phyloP scores from a whole-genome alignment of 2,113 vertebrate species.

The Hirundichthys speculiger region DNA sequence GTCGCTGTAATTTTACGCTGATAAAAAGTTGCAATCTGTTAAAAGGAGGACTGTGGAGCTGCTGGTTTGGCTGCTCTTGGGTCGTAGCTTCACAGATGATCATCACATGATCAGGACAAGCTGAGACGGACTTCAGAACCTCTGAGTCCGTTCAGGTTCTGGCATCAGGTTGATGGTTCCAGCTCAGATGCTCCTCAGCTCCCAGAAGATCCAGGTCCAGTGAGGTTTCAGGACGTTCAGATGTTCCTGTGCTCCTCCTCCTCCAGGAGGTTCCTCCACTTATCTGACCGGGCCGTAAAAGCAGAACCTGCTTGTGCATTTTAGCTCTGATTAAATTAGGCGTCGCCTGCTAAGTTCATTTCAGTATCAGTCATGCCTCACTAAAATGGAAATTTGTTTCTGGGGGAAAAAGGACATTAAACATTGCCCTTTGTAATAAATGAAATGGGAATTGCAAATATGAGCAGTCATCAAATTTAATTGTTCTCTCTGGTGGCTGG shows the following conservation, averaged over 20 bases:
- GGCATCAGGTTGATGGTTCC: too few species aligned
- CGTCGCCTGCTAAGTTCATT: slow-evolving; percentile 84
- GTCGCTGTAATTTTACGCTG: too few species aligned
- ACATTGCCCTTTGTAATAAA: slow-evolving; percentile 87
- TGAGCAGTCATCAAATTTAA: slow-evolving; percentile 90
- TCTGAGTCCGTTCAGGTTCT: too few species aligned
- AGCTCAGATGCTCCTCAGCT: too few species aligned
- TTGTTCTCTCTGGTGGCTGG: slow-evolving; percentile 86
- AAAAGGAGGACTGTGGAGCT: too few species aligned
- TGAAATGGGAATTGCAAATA: slow-evolving; percentile 88
- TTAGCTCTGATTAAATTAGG: slow-evolving; percentile 89
- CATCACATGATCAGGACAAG: too few species aligned
- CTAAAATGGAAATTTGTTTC: slow-evolving; percentile 83
- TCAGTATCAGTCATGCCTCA: slow-evolving; percentile 84
- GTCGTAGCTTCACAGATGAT: too few species aligned
- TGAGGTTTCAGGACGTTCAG: too few species aligned
- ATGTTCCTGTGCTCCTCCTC: slow-evolving; percentile 31
- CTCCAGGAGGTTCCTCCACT: slow-evolving; percentile 54
- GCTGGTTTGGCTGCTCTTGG: too few species aligned
- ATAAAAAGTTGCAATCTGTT: too few species aligned
- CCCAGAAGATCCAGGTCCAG: too few species aligned
- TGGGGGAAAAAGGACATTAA: slow-evolving; percentile 80
- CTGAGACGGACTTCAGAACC: too few species aligned
- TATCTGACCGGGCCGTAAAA: slow-evolving; percentile 66
- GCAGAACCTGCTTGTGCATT: slow-evolving; percentile 67